Evolutionary conservation across 2,797 vertebrate genomes (phyloP), one percentile per base, ranked within the genome.

Genomic region (Melanotaenia parkinsoni): DNA sequence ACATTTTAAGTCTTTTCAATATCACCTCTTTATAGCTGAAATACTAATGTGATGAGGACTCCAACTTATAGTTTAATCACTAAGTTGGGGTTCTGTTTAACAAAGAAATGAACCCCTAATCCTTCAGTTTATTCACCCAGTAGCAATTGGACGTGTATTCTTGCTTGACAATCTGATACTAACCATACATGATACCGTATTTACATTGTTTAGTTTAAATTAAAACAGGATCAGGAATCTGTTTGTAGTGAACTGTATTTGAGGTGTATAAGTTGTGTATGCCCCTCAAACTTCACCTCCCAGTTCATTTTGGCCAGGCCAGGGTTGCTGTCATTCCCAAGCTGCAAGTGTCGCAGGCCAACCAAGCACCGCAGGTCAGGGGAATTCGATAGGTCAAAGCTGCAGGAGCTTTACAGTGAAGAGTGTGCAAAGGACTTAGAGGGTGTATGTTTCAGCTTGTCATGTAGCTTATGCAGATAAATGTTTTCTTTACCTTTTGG

Each of bases 321-420:
- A 4, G 37, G 35, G 37, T 45, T 61, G 70, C 68, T 65, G 77
- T 76, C 26, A 47, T n/a, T 63, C 26, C 75, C 67, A 67, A 56
- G 43, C 68, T 73, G 72, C 43, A 33, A 61, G 37, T 32, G 11
- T 76, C 57, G 63, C 0, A 0, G 53, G 14, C 43, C 63, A 45
- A 47, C 33, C 0, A 12, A 28, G 38, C 54, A 3, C 45, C 40
- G 54, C 33, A 30, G 67, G 80, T 66, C 70, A 73, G 47, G 37
- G 32, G 30, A 5, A 58, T 59, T 47, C 26, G 47, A 14, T 24
- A 51, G 8, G 72, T 65, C 40, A 62, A 53, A 65, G 54, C 40
- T 32, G 65, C 2, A 20, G 0, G 38, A 70, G 58, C 60, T 61
- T 14, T 63, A 66, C 57, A 57, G 51, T 24, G 24, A n/a, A 18